Conservation (phyloP, 1,140 invertebrate genomes). For the Prorops nasuta region DNA sequence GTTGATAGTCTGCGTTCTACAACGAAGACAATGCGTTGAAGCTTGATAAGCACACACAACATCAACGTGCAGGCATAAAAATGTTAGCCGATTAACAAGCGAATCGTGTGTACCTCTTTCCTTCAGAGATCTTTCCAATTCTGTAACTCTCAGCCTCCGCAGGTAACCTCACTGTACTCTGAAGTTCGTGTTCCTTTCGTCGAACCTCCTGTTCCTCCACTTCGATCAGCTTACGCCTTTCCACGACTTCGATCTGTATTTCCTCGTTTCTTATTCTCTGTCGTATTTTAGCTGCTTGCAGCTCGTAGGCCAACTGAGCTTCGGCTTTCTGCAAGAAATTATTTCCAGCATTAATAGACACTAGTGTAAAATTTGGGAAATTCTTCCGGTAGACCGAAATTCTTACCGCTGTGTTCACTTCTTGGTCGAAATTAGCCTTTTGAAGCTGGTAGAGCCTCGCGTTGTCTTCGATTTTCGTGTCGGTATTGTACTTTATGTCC, state of each 20-base stretch:
- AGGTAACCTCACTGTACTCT: constrained; percentile 86
- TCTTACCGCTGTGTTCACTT: constrained; percentile 92
- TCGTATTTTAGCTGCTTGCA: constrained; percentile 93
- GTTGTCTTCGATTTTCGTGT: constrained; percentile 96
- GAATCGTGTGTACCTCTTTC: constrained; percentile 69
- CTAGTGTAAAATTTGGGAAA: too few species aligned
- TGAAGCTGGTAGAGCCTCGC: constrained; percentile 89
- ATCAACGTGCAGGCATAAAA: too few species aligned
- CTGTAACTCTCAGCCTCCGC: constrained; percentile 93
- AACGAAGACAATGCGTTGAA: too few species aligned
- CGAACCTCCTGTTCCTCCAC: constrained; percentile 93
- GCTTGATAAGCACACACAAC: too few species aligned
- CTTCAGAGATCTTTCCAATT: constrained; percentile 87
- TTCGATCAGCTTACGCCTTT: constrained; percentile 90
- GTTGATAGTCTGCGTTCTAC: constrained; percentile 84
- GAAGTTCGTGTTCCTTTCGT: constrained; percentile 89
- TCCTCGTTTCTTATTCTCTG: constrained; percentile 95
- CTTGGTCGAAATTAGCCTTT: constrained; percentile 94
- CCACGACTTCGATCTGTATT: constrained; percentile 94
- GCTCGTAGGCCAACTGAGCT: constrained; percentile 90
- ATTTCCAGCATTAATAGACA: too few species aligned
- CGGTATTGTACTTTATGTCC: constrained; percentile 95
- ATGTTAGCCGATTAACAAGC: too few species aligned
- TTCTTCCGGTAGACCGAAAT: too few species aligned
- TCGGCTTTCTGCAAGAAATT: constrained; percentile 94